Base-by-base conservation (phyloP, 2,797 vertebrate species). In the Siniperca undulata region DNA sequence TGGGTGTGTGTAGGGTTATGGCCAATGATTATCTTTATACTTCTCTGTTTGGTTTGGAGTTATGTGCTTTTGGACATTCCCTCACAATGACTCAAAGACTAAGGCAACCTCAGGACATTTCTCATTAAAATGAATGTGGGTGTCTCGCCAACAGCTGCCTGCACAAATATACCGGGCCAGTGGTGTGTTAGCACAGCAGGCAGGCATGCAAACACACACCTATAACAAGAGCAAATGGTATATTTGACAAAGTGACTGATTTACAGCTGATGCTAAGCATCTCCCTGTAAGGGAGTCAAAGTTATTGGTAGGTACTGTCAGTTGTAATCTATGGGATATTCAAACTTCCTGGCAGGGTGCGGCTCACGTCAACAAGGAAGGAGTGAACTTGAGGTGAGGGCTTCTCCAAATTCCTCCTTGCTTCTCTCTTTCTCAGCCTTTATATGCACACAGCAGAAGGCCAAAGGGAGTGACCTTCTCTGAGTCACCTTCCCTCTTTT, bases 21-120 rank as follows among this genome's bases (percentile, higher is more conserved):
- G 82, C 80, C 87, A 81, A 36, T 89, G 78, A 93, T 87, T 88
- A 90, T 91, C 81, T 85, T 89, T 85, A 86, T 88, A 82, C 76
- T 80, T 48, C 65, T 86, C 42, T 83, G 65, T 89, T 91, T 84
- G 71, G 73, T 89, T 91, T 87, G 67, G 78, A 90, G 89, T 89
- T 89, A 75, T 90, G 91, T 85, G 80, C 84, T 94, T 91, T 91
- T 85, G 85, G 90, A 93, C 91, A 85, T 92, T 91, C 88, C 76
- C 85, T 88, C 46, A 53, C 19, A 50, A 83, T 92, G 92, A 93
- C 78, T 92, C 82, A 89, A 89, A 83, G 64, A 81, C 62, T 50
- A 56, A 78, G 56, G 48, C 52, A 79, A 86, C 86, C 87, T 83
- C 7, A 5, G 73, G 89, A 78, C 78, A 66, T 87, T 74, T 90